Percentiles rank a stretch among this genome's conserved stretches.
Evolutionary conservation across 2,888 invertebrate species (phyloP).

Genomic region (Agrotis ipsilon): DNA sequence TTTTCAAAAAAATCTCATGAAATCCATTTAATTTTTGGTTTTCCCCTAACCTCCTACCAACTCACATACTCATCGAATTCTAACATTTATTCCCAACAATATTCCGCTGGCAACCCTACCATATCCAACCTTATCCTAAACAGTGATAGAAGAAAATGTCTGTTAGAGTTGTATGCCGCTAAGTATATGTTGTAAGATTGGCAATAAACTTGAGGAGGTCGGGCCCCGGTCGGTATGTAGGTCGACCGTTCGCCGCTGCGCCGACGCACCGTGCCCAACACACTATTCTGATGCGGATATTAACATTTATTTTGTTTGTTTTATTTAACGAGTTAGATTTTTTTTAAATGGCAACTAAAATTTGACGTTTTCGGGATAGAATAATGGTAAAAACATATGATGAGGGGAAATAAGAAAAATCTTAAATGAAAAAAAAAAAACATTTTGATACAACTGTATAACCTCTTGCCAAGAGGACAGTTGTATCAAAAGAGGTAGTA

Average conservation of each 20-base stretch:
- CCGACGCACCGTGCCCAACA: conserved; percentile 54
- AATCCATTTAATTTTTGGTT: too few relatives aligned
- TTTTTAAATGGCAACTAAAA: background rate
- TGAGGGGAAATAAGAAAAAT: too few relatives aligned
- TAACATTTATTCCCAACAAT: background rate
- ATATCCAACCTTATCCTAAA: conserved; percentile 16
- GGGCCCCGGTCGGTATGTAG: conserved; percentile 83
- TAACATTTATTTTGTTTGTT: conserved; percentile 29
- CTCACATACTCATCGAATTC: too few relatives aligned
- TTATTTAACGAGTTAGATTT: background rate
- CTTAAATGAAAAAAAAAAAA: too few relatives aligned
- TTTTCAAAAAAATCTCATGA: too few relatives aligned
- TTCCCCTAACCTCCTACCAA: too few relatives aligned
- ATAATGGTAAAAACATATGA: background rate
- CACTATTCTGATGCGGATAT: conserved; percentile 70
- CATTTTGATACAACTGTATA: too few relatives aligned
- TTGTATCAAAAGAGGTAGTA: too few relatives aligned
- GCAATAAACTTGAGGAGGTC: conserved; percentile 86
- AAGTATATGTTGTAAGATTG: conserved; percentile 71
- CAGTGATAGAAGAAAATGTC: conserved; percentile 35
- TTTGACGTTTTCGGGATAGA: too few relatives aligned
- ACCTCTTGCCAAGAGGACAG: too few relatives aligned
- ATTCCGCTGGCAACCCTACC: conserved; percentile 9
- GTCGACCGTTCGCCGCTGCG: conserved; percentile 80
- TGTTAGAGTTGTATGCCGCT: conserved; percentile 32